Percentiles rank a stretch among this genome's conserved stretches.
Evolutionary conservation across 2,888 invertebrate species (phyloP).

Genomic region (Hipparchia semele): DNA sequence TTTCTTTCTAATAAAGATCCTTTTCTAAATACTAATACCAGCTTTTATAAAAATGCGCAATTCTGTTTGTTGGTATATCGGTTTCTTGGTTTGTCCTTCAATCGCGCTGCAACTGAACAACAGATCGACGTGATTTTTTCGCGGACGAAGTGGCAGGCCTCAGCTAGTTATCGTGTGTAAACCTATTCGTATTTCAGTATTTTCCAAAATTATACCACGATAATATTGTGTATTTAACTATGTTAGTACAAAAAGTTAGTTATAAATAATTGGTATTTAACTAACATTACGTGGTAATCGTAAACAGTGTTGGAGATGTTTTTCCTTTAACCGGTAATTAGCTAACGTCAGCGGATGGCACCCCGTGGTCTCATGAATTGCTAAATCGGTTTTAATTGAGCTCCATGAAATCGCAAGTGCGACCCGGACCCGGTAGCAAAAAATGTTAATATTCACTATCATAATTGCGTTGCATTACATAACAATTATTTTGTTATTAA

Average conservation of each 20-base stretch:
- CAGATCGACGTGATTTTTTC: too few relatives aligned
- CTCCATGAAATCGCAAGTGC: constrained; percentile 47
- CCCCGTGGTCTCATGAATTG: constrained; percentile 50
- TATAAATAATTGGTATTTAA: not conserved
- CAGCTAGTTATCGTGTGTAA: too few relatives aligned
- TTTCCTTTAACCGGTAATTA: constrained; percentile 16
- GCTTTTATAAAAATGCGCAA: too few relatives aligned
- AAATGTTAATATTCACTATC: not conserved
- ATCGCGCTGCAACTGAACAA: too few relatives aligned
- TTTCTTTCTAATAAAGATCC: too few relatives aligned
- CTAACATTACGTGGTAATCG: constrained; percentile 1
- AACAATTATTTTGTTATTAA: not conserved
- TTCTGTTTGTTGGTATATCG: too few relatives aligned
- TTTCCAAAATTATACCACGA: too few relatives aligned
- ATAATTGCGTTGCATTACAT: not conserved
- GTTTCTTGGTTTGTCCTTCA: too few relatives aligned
- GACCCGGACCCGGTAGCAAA: constrained; percentile 36
- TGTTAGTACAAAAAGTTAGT: constrained; percentile 1
- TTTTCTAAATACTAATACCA: too few relatives aligned
- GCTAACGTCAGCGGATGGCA: constrained; percentile 23
- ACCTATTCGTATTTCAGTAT: too few relatives aligned
- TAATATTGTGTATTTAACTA: too few relatives aligned
- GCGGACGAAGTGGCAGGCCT: too few relatives aligned
- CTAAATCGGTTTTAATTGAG: constrained; percentile 52
- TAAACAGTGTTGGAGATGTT: constrained; percentile 17